A percentile compares a stretch with the other conserved stretches of the same genome.
These are phyloP conservation scores for Sitodiplosis mosellana DNA, from an alignment of 1,140 invertebrate genomes.

Conservation along the genomic window DNA sequence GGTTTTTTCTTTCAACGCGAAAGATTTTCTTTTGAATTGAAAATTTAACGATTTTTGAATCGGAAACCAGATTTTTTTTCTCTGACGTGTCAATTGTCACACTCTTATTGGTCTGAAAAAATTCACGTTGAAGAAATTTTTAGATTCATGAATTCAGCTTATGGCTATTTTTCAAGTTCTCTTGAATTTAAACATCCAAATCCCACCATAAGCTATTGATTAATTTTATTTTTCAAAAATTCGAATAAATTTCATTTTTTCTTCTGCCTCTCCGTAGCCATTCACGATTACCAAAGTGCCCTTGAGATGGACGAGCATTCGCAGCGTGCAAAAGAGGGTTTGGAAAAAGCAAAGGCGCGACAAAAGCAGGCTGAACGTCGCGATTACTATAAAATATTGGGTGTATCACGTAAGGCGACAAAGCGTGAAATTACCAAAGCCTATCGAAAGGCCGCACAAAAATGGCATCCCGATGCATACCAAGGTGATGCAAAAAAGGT, in stretches of 20 bases:
- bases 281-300: slow-evolving; percentile 72
- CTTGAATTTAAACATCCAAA: too few relatives aligned
- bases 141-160: too few relatives aligned
- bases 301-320: slow-evolving; percentile 65
- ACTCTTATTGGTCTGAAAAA: too few relatives aligned
- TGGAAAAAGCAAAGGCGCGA: slow-evolving; percentile 76
- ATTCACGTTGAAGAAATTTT: too few relatives aligned
- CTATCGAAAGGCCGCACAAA: slow-evolving; percentile 90
- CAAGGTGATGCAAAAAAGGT: slow-evolving; percentile 81
- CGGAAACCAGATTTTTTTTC: too few relatives aligned
- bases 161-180: too few relatives aligned
- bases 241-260: slow-evolving; percentile 3
- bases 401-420: slow-evolving; percentile 49
- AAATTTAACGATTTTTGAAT: neutral
- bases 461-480: slow-evolving; percentile 98
- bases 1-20: too few relatives aligned
- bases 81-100: too few relatives aligned
- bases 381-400: slow-evolving; percentile 97
- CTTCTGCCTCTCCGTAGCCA: slow-evolving; percentile 41
- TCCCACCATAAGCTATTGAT: too few relatives aligned
- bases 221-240: too few relatives aligned
- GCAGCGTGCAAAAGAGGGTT: slow-evolving; percentile 72
- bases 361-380: slow-evolving; percentile 84
- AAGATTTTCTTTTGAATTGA: neutral
- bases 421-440: slow-evolving; percentile 93